Percentiles rank a stretch among this genome's conserved stretches.
Conservation (phyloP, 2,797 vertebrate species). For the Nasua narica region DNA sequence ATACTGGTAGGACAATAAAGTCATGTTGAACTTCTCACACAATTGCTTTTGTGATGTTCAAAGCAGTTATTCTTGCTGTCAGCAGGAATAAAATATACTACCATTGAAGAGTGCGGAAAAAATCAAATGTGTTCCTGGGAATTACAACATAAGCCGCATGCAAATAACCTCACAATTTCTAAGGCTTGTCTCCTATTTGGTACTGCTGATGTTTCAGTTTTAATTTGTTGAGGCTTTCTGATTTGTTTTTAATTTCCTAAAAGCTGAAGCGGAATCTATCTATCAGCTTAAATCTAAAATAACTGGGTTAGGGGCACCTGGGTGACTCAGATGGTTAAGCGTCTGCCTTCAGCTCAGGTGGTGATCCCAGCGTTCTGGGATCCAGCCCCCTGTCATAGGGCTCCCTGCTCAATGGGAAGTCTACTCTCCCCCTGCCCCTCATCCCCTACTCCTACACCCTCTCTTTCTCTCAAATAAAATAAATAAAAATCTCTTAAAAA, state of each 20-base stretch:
- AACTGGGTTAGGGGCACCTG: background rate
- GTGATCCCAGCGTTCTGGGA: background rate
- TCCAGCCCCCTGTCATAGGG: background rate
- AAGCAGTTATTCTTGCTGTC: constrained; percentile 54
- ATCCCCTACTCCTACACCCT: background rate
- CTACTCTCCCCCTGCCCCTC: background rate
- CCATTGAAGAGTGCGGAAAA: background rate
- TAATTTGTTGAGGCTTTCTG: background rate
- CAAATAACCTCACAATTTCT: background rate
- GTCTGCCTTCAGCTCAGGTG: background rate
- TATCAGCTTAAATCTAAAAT: background rate
- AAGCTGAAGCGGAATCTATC: background rate
- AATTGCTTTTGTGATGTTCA: constrained; percentile 45
- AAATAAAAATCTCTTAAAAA: background rate
- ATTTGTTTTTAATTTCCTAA: background rate
- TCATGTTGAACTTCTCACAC: constrained; percentile 20
- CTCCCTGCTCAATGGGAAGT: background rate
- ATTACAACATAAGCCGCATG: constrained; percentile 20
- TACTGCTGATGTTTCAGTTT: background rate
- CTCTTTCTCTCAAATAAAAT: background rate
- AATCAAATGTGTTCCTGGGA: background rate
- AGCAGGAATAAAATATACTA: constrained; percentile 26
- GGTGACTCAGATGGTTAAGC: background rate
- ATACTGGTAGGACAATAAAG: background rate
- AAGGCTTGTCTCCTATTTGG: background rate